Base-by-base conservation (phyloP, 2,888 invertebrate genomes). In the Acrobasis suavella region DNA sequence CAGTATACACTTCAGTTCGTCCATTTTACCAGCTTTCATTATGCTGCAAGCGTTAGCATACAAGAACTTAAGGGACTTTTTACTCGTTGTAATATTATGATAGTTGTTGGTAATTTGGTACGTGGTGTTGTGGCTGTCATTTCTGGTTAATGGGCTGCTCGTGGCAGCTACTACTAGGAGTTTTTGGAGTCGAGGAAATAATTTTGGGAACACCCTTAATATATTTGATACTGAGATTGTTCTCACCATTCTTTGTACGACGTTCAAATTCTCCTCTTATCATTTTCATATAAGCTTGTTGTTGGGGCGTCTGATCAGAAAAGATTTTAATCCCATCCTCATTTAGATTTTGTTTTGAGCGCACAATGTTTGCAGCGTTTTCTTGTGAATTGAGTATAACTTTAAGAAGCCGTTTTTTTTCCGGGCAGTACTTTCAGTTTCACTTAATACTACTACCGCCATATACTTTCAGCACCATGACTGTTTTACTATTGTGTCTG, bases 291-390 rank as follows among this genome's bases (percentile, higher is more conserved):
- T 54, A 54, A 1, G 54, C 32, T 17, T 54, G 54, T 54, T 54
- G 54, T 54, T 54, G 54, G 1, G 54, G 54, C 32, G 54, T 54
- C 37, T 54, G 22, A 32, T 54, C 54, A 32, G 54, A 54, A 8
- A 54, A 54, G 8, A 54, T 32, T 38, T 15, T 55, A 15, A 55
- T 38, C 1, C 14, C 38, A n/a, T 39, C 38, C 1, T 55, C 15
- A 38, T 55, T 55, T 15, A 55, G 7, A 2, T 55, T 17, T 9
- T 22, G 8, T 39, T 38, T 54, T 1, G 22, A 3, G 22, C 37
- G 9, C 14, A 54, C 10, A 14, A 54, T 54, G 1, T 50, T 15
- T 17, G 16, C 16, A 17, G 17, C 50, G 16, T 50, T 8, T 12
- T 50, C 50, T 15, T 50, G 50, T 15, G n/a, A 17, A n/a, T 15